A percentile compares a stretch with the other conserved stretches of the same genome.
These are phyloP conservation scores for Drosophila colorata DNA, from an alignment of 2,888 invertebrate genomes.

Conservation along the genomic window DNA sequence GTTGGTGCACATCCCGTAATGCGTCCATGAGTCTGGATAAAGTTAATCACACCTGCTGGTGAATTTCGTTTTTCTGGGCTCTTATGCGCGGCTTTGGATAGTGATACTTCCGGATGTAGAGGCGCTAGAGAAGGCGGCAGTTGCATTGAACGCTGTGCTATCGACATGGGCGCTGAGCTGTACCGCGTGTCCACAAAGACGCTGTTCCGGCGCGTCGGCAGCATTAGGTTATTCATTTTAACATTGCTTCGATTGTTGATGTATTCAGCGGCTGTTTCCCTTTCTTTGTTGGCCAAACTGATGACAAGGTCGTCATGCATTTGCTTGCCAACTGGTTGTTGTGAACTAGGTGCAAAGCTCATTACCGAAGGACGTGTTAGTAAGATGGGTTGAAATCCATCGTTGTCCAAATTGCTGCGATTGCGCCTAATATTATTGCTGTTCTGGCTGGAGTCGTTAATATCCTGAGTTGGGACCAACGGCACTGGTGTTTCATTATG, in stretches of 20 bases:
- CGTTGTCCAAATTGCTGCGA: conserved; percentile 14
- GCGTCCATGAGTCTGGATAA: conserved; percentile 75
- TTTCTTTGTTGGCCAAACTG: conserved; percentile 33
- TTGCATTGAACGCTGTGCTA: conserved; percentile 63
- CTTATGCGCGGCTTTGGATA: conserved; percentile 31
- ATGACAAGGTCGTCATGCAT: conserved; percentile 27
- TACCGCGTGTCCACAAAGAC: conserved; percentile 62
- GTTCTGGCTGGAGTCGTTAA: conserved; percentile 6
- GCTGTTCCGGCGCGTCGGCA: conserved; percentile 58
- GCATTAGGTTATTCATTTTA: conserved; percentile 24
- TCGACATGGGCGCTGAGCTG: conserved; percentile 69
- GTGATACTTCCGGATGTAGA: conserved; percentile 35
- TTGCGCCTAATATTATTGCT: conserved; percentile 7
- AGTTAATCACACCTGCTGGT: conserved; percentile 75
- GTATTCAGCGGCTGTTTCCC: conserved; percentile 12
- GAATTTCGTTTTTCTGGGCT: conserved; percentile 56
- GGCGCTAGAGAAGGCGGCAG: conserved; percentile 47
- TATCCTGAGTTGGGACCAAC: conserved; percentile 1
- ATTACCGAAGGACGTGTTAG: conserved; percentile 52
- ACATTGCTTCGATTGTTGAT: conserved; percentile 14
- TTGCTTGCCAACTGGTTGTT: conserved; percentile 5
- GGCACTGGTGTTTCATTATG: conserved; percentile 13
- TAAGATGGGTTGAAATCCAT: conserved; percentile 60
- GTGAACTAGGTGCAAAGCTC: conserved; percentile 27
- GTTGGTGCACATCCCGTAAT: conserved; percentile 62